These are phyloP conservation scores for Telenomus remus DNA, from an alignment of 1,140 invertebrate species.

Conservation along the genomic window DNA sequence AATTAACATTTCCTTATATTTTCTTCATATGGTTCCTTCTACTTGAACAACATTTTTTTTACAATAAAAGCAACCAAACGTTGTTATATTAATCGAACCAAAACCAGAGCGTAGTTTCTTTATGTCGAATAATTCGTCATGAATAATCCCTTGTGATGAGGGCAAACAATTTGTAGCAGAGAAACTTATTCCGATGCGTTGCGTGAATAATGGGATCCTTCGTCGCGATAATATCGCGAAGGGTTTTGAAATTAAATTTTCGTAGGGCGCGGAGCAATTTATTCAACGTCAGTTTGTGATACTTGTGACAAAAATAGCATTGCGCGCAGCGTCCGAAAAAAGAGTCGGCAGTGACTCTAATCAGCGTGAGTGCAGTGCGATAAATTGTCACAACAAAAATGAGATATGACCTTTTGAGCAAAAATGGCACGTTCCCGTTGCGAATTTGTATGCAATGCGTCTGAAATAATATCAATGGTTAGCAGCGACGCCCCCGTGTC, in stretches of 20 bases:
- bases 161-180: conserved; percentile 2
- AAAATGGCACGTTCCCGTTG: conserved; percentile 47
- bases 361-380: conserved; percentile 49
- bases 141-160: background rate
- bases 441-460: conserved; percentile 62
- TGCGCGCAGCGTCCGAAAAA: conserved; percentile 38
- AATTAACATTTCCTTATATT: too few relatives aligned
- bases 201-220: conserved; percentile 8
- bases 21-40: too few relatives aligned
- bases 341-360: conserved; percentile 29
- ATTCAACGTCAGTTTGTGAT: conserved; percentile 47
- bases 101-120: too few relatives aligned
- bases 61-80: too few relatives aligned
- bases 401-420: conserved; percentile 44
- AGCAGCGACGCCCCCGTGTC: conserved; percentile 31
- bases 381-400: conserved; percentile 54
- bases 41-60: too few relatives aligned
- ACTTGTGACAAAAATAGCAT: conserved; percentile 52
- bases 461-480: conserved; percentile 64
- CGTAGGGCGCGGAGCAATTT: conserved; percentile 21
- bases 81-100: too few relatives aligned
- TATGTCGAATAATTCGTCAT: background rate
- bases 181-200: conserved; percentile 8
- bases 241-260: conserved; percentile 43
- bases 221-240: conserved; percentile 24